A percentile compares a stretch with the other conserved stretches of the same genome.
Conservation (phyloP, 2,888 invertebrate species). For the Phrixothrix hirtus region DNA sequence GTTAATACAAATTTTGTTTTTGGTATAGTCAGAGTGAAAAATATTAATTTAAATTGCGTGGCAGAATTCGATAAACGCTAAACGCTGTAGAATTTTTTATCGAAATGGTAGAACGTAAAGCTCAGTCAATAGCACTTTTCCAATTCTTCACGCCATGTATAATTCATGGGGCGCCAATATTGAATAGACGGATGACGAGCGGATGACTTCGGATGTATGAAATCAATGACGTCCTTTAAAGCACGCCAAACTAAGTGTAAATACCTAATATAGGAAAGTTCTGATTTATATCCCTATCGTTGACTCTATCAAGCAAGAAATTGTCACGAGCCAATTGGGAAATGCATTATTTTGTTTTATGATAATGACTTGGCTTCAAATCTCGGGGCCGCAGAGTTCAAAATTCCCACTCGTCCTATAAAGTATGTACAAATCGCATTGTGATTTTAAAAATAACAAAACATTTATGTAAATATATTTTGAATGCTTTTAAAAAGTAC, state of each 20-base stretch:
- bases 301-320: constrained; percentile 23
- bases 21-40: neutral
- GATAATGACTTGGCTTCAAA: constrained; percentile 30
- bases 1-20: constrained; percentile 6
- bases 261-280: constrained; percentile 34
- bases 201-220: constrained; percentile 42
- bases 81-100: constrained; percentile 15
- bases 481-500: no score
- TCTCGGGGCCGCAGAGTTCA: constrained; percentile 20
- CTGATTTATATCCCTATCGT: constrained; percentile 27
- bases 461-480: constrained; percentile 17
- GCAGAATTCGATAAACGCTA: neutral
- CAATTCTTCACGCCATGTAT: constrained; percentile 42
- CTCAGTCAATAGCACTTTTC: constrained; percentile 35
- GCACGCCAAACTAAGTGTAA: constrained; percentile 39
- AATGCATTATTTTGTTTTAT: constrained; percentile 32
- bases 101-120: constrained; percentile 22
- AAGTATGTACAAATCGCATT: constrained; percentile 12
- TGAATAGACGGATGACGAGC: constrained; percentile 42
- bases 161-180: constrained; percentile 43
- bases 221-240: constrained; percentile 41
- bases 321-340: constrained; percentile 27
- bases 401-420: constrained; percentile 23
- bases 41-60: constrained; percentile 5
- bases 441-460: constrained; percentile 16